Evolutionary conservation across 2,797 vertebrate species (phyloP).

Genomic region (Distichodus sexfasciatus): DNA sequence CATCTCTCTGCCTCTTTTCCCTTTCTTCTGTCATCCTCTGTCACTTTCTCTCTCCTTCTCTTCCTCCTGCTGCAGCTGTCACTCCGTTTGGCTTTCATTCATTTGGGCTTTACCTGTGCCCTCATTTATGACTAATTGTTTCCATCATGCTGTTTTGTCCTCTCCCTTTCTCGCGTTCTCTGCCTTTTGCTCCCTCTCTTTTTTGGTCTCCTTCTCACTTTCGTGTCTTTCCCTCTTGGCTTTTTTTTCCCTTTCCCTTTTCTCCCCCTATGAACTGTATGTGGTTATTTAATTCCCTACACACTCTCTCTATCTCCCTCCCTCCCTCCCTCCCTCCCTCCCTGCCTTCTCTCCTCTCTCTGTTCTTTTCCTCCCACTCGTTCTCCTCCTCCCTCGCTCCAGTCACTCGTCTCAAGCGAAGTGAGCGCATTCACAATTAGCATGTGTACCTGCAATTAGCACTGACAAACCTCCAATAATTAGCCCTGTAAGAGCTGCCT

Average conservation of each 20-base stretch:
- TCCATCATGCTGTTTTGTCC: neutral
- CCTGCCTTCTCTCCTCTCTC: constrained; percentile 19
- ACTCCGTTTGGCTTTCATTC: constrained; percentile 49
- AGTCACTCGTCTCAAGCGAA: constrained; percentile 59
- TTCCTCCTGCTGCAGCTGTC: constrained; percentile 53
- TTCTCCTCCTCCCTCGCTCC: constrained; percentile 49
- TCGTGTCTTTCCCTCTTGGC: constrained; percentile 41
- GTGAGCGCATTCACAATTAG: constrained; percentile 72
- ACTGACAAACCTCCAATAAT: constrained; percentile 76
- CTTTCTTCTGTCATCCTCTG: constrained; percentile 31
- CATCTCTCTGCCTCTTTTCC: constrained; percentile 53
- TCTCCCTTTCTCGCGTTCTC: neutral
- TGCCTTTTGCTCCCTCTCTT: neutral
- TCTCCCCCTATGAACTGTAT: neutral
- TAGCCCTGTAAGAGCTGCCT: constrained; percentile 67
- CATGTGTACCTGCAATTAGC: constrained; percentile 76
- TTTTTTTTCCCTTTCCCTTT: neutral
- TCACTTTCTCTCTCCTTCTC: constrained; percentile 22
- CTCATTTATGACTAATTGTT: neutral
- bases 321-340: constrained; percentile 1
- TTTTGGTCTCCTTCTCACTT: neutral
- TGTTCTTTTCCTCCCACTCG: constrained; percentile 58
- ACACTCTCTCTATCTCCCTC: constrained; percentile 1
- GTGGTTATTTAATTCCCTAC: constrained; percentile 25
- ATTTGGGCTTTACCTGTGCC: neutral